Conservation (phyloP, 2,797 vertebrate genomes). For the Mycteria americana region DNA sequence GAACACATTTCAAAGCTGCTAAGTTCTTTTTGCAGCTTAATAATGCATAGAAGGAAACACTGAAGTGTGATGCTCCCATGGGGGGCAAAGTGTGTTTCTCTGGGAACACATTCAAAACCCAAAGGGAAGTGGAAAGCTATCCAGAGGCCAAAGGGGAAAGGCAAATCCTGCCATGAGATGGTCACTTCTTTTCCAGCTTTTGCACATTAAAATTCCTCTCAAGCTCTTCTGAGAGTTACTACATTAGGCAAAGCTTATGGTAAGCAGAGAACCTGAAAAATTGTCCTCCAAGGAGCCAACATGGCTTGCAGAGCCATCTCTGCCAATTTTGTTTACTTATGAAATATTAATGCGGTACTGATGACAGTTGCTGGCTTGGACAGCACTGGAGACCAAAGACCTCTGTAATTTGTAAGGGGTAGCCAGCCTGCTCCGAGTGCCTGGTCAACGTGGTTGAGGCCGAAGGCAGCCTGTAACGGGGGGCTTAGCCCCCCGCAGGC, state of each 20-base stretch:
- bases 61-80: background rate
- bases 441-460: background rate
- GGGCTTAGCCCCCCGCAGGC: rapidly evolving
- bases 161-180: background rate
- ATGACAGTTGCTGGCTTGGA: background rate
- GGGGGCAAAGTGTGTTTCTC: background rate
- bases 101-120: conserved; percentile 2
- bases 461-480: rapidly evolving
- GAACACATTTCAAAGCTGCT: conserved; percentile 53
- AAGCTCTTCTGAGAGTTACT: background rate
- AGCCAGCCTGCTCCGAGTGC: rapidly evolving
- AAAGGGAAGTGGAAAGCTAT: background rate
- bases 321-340: background rate
- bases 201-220: background rate
- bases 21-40: conserved; percentile 40
- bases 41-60: conserved; percentile 24
- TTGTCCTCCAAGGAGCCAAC: background rate
- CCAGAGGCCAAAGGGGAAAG: conserved; percentile 7
- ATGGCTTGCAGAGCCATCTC: background rate
- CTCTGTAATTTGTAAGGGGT: background rate
- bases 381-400: background rate
- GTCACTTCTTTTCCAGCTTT: background rate
- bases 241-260: background rate
- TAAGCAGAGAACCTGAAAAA: background rate
- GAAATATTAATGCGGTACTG: background rate